Percentiles rank a stretch among this genome's conserved stretches.
These are phyloP conservation scores for Aelia acuminata DNA, from an alignment of 2,888 invertebrate species.

Conservation along the genomic window DNA sequence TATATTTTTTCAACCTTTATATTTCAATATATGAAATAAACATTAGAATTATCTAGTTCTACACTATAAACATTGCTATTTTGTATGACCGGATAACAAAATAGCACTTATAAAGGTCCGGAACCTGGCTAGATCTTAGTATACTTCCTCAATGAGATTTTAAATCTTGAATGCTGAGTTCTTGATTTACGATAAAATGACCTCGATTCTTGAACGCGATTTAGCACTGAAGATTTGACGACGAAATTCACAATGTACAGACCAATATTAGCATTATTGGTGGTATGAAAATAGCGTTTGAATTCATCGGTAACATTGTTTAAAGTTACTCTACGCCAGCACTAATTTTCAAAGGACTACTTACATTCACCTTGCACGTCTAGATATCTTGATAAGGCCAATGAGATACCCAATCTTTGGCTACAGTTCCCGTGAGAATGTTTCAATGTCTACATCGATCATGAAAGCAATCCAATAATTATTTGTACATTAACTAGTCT, in stretches of 20 bases:
- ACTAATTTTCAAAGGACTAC: background rate
- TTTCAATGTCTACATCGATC: background rate
- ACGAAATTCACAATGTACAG: background rate
- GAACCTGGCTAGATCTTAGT: background rate
- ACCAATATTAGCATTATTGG: background rate
- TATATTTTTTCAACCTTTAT: too few relatives aligned
- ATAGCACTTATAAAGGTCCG: too few relatives aligned
- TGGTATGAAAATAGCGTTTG: background rate
- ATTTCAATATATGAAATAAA: too few relatives aligned
- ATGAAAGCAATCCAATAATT: background rate
- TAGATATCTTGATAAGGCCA: background rate
- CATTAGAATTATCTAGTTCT: too few relatives aligned
- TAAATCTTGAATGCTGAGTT: background rate
- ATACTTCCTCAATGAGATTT: background rate
- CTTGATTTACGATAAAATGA: background rate
- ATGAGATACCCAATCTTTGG: background rate
- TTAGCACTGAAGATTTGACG: background rate
- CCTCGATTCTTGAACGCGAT: background rate
- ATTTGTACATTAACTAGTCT: background rate
- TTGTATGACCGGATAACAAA: too few relatives aligned
- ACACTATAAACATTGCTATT: too few relatives aligned
- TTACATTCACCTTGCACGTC: conserved; percentile 29
- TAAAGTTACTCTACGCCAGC: background rate
- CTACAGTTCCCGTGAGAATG: conserved; percentile 14
- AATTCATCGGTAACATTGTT: background rate